Percentiles rank a stretch among this genome's conserved stretches.
These are phyloP conservation scores for Anorthoa munda DNA, from an alignment of 2,888 invertebrate species.

Conservation along the genomic window DNA sequence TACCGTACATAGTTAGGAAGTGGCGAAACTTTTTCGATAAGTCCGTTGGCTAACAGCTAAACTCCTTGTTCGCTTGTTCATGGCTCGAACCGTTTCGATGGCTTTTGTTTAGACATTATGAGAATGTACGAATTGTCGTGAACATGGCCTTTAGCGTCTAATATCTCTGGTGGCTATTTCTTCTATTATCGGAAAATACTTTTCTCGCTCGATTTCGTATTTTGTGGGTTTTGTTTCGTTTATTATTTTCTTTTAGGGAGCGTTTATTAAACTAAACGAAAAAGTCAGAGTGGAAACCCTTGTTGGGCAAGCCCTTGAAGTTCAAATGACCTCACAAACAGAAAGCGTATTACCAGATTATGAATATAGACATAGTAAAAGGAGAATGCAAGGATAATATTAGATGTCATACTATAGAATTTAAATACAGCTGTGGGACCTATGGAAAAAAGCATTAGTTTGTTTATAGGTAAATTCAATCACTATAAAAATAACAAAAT, in stretches of 20 bases:
- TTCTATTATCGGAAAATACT: constrained; percentile 77
- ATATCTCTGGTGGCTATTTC: constrained; percentile 72
- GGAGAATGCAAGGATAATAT: too few relatives aligned
- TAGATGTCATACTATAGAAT: too few relatives aligned
- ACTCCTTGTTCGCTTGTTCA: constrained; percentile 75
- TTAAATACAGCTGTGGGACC: too few relatives aligned
- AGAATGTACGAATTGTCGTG: constrained; percentile 81
- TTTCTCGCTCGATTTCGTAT: constrained; percentile 62
- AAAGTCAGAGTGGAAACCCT: too few relatives aligned
- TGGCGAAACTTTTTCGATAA: constrained; percentile 82
- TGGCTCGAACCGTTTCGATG: constrained; percentile 75
- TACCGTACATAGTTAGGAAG: constrained; percentile 51
- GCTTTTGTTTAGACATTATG: constrained; percentile 85
- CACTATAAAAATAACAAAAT: neutral
- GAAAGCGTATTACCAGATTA: too few relatives aligned
- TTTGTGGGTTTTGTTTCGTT: constrained; percentile 55
- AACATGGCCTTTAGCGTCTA: constrained; percentile 78
- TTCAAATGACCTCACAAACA: too few relatives aligned
- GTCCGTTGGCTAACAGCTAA: constrained; percentile 76
- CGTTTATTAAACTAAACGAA: neutral
- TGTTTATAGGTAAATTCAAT: neutral
- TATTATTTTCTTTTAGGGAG: constrained; percentile 36
- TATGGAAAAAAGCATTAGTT: neutral
- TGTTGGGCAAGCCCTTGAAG: too few relatives aligned
- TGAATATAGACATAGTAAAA: too few relatives aligned